Percentiles rank a stretch among this genome's conserved stretches.
Evolutionary conservation across 1,140 invertebrate species (phyloP).

Genomic region (Euura saliciscinereae): DNA sequence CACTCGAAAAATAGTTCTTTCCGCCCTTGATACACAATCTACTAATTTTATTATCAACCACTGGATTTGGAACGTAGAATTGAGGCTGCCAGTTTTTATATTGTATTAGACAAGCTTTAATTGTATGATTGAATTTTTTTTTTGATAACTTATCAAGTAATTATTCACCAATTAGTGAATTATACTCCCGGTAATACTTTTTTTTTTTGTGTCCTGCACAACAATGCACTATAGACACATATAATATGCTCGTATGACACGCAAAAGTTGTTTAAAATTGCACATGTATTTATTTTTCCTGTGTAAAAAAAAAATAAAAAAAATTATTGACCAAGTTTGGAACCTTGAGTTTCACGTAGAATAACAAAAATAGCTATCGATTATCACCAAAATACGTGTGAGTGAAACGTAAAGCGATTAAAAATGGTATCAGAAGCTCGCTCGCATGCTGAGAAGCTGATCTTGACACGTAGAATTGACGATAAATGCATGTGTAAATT

Average conservation of each 20-base stretch:
- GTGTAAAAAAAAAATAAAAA: too few relatives aligned
- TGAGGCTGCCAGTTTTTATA: neutral
- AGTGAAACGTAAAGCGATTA: neutral
- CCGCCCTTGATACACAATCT: too few relatives aligned
- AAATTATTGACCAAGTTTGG: too few relatives aligned
- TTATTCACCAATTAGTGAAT: too few relatives aligned
- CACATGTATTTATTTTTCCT: slow-evolving; percentile 1
- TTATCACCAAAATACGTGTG: too few relatives aligned
- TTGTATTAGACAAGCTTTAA: neutral
- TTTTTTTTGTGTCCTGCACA: neutral
- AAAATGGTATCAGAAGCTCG: neutral
- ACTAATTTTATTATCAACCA: too few relatives aligned
- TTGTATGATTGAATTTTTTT: slow-evolving; percentile 1
- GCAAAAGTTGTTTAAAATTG: neutral
- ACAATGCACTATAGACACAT: neutral
- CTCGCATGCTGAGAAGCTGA: neutral
- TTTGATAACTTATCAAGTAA: neutral
- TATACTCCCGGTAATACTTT: neutral
- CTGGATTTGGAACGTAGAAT: neutral
- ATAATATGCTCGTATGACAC: neutral
- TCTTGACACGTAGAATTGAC: slow-evolving; percentile 4
- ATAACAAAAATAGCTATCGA: too few relatives aligned
- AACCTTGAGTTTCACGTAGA: too few relatives aligned
- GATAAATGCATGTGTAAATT: slow-evolving; percentile 35
- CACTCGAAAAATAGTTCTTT: too few relatives aligned